Conservation (phyloP, 2,797 vertebrate genomes). For the Danio tinwini region DNA sequence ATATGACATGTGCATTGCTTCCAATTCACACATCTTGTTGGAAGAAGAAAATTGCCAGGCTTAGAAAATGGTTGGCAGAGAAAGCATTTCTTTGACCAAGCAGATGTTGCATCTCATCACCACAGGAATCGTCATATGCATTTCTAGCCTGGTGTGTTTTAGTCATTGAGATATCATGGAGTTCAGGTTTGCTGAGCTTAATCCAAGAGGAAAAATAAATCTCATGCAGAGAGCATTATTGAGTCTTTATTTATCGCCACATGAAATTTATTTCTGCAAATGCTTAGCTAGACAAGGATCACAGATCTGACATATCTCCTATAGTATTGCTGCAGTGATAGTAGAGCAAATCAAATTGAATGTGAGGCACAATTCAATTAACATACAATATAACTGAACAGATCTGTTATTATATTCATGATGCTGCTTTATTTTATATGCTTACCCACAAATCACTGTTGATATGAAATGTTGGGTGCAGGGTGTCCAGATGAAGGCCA, state of each 20-base stretch:
- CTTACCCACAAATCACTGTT: constrained; percentile 50
- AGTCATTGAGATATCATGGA: constrained; percentile 46
- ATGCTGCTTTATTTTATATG: constrained; percentile 23
- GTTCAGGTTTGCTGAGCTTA: constrained; percentile 39
- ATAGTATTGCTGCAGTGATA: background rate
- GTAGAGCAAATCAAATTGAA: background rate
- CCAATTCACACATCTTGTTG: constrained; percentile 39
- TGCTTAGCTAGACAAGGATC: constrained; percentile 8
- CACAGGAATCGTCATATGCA: constrained; percentile 57
- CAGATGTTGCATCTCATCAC: constrained; percentile 68
- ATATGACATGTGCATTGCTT: constrained; percentile 44
- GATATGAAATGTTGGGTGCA: constrained; percentile 25
- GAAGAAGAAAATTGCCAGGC: constrained; percentile 34
- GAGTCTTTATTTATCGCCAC: constrained; percentile 35
- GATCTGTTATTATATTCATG: constrained; percentile 26
- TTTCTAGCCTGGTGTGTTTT: constrained; percentile 45
- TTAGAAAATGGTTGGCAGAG: constrained; percentile 49
- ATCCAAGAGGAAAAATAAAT: constrained; percentile 45
- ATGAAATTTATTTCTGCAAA: constrained; percentile 9
- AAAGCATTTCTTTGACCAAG: constrained; percentile 68
- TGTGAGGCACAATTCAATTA: background rate
- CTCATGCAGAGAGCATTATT: constrained; percentile 41
- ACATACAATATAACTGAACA: background rate
- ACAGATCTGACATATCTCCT: background rate
- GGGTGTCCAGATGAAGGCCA: too few species aligned